Conservation (phyloP, 2,113 vertebrate species). For the Pipra filicauda region DNA sequence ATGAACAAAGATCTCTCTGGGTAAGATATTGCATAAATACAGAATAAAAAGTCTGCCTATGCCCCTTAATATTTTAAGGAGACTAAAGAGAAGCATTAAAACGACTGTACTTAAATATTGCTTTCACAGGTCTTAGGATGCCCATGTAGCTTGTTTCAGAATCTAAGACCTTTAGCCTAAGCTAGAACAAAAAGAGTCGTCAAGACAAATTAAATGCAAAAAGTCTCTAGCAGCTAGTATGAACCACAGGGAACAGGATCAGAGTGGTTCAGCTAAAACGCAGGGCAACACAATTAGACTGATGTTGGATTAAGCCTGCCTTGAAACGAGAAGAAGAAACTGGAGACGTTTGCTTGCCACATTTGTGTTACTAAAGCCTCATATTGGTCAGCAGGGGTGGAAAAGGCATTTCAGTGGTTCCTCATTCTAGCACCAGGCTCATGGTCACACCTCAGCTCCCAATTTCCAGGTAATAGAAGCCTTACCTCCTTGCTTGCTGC, state of each 20-base stretch:
- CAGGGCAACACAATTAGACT: not conserved
- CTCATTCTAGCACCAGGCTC: not conserved
- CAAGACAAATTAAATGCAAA: not conserved
- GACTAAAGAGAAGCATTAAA: not conserved
- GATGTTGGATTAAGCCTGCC: not conserved
- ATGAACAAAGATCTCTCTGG: not conserved
- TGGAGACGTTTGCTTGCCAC: accelerated
- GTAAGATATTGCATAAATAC: not conserved
- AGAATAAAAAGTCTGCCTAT: not conserved
- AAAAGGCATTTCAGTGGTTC: not conserved
- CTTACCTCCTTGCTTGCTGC: not conserved
- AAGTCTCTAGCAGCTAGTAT: not conserved
- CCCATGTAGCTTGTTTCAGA: not conserved
- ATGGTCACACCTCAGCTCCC: not conserved
- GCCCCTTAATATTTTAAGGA: not conserved
- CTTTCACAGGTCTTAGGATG: not conserved
- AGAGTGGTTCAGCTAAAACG: not conserved
- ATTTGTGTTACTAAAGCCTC: not conserved
- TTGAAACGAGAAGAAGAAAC: not conserved
- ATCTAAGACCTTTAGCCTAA: not conserved
- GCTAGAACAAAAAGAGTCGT: not conserved
- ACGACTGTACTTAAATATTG: not conserved
- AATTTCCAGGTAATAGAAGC: not conserved
- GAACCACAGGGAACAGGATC: not conserved
- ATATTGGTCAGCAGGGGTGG: not conserved